Evolutionary conservation across 2,797 vertebrate species (phyloP), one percentile per base, ranked within the genome.

Genomic region (Pelochelys cantorii): DNA sequence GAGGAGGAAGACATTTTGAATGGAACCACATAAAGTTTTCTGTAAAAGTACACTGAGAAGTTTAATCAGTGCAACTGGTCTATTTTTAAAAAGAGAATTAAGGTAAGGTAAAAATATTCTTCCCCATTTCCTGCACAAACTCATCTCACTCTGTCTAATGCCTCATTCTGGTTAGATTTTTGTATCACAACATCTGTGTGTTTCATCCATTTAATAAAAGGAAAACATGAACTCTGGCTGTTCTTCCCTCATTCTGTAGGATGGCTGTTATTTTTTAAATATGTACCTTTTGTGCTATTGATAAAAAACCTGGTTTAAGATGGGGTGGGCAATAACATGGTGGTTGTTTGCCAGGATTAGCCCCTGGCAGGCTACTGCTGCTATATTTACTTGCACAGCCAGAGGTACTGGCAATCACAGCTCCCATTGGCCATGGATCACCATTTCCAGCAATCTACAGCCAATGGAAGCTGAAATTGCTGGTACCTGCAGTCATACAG

Each of bases 21-120:
- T 77, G 42, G 56, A 92, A 75, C 42, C 85, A 71, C 55, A 52
- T 93, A 55, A 42, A 60, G 52, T 57, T 60, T 78, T 57, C 79
- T 92, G 53, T 84, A 84, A 55, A 68, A 87, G 14, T 77, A 80
- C 90, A 95, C 94, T 93, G 80, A 94, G 74, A 29, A 90, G 77
- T n/a, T 2, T 68, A 48, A 85, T 84, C 48, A 90, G 74, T 42
- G 90, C 79, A 86, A 94, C 18, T 71, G 79, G 53, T 62, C 9
- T 84, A 74, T 86, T 65, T 0, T 3, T 37, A 80, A 71, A 86
- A 48, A 52, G 89, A n/a, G 8, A 78, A 10, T 11, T 1, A 78
- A 22, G 27, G 83, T 57, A 57, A 85, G 42, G 42, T 48, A 85
- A 91, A 55, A 48, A 88, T 89, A 90, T 96, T 78, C 31, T 27